Percentiles rank a stretch among this genome's conserved stretches.
Evolutionary conservation across 2,888 invertebrate species (phyloP).

Genomic region (Megastigmus dorsalis): DNA sequence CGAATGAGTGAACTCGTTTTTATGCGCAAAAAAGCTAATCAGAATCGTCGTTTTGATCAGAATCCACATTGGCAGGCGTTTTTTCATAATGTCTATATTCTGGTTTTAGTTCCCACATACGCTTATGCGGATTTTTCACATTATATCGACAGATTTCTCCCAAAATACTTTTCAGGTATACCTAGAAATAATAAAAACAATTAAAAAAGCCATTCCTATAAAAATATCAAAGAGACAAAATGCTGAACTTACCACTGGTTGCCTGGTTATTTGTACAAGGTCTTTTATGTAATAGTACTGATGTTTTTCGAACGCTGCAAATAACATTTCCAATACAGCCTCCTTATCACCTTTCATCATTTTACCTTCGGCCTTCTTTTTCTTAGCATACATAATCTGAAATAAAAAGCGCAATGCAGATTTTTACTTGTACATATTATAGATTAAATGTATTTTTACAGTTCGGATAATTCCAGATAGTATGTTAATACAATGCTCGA

Average conservation of each 20-base stretch:
- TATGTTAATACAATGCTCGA: no score
- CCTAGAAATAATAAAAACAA: conserved; percentile 74
- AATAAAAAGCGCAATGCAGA: no score
- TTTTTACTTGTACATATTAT: no score
- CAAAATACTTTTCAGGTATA: conserved; percentile 97
- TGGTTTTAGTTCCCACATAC: conserved; percentile 99
- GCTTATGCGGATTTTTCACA: conserved; percentile 97
- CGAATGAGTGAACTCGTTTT: no score
- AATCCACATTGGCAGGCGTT: conserved; percentile 77
- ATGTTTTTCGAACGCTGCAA: conserved; percentile 99
- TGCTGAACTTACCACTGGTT: conserved; percentile 85
- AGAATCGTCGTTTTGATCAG: conserved; percentile 76
- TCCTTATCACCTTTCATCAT: conserved; percentile 97
- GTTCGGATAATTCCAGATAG: no score
- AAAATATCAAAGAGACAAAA: conserved; percentile 30
- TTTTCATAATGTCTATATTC: conserved; percentile 96
- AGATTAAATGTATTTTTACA: no score
- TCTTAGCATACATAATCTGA: conserved; percentile 91
- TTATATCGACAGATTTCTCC: conserved; percentile 99
- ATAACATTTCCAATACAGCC: conserved; percentile 95
- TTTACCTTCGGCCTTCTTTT: conserved; percentile 95
- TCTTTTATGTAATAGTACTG: conserved; percentile 99
- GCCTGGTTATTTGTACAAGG: conserved; percentile 93
- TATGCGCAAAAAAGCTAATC: conserved; percentile 66
- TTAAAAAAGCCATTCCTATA: conserved; percentile 14